Conservation (phyloP, 2,797 vertebrate genomes). For the Leptoclinus maculatus region DNA sequence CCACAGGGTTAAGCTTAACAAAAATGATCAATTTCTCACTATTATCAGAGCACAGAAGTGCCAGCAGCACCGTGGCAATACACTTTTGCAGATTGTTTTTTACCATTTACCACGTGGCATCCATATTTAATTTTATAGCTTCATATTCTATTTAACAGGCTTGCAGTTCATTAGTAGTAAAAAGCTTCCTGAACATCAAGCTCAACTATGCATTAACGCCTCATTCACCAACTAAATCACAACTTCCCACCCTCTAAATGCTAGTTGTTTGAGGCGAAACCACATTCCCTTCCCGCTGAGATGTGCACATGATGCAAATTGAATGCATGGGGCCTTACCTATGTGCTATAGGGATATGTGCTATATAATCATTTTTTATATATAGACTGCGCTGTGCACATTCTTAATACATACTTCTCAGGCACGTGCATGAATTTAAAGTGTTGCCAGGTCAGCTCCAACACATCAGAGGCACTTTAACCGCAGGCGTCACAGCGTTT, state of each 20-base stretch:
- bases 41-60: conserved; percentile 19
- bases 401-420: conserved; percentile 7
- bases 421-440: background rate
- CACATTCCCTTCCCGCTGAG: conserved; percentile 9
- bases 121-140: conserved; percentile 45
- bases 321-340: conserved; percentile 41
- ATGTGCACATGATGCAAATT: conserved; percentile 37
- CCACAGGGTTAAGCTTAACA: conserved; percentile 33
- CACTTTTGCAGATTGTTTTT: conserved; percentile 26
- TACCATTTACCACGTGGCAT: conserved; percentile 14
- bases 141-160: conserved; percentile 56
- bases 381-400: conserved; percentile 31
- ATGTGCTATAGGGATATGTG: conserved; percentile 18
- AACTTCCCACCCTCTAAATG: conserved; percentile 12
- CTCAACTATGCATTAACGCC: conserved; percentile 37
- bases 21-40: conserved; percentile 29
- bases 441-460: conserved; percentile 14
- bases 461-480: background rate
- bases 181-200: conserved; percentile 42
- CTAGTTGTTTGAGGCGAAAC: conserved; percentile 19
- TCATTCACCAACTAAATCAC: conserved; percentile 43
- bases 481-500: conserved; percentile 1
- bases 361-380: conserved; percentile 51
- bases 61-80: conserved; percentile 1
- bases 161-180: conserved; percentile 37